Percentiles rank a stretch among this genome's conserved stretches.
Conservation (phyloP, 1,140 invertebrate genomes). For the Melanaphis sacchari region DNA sequence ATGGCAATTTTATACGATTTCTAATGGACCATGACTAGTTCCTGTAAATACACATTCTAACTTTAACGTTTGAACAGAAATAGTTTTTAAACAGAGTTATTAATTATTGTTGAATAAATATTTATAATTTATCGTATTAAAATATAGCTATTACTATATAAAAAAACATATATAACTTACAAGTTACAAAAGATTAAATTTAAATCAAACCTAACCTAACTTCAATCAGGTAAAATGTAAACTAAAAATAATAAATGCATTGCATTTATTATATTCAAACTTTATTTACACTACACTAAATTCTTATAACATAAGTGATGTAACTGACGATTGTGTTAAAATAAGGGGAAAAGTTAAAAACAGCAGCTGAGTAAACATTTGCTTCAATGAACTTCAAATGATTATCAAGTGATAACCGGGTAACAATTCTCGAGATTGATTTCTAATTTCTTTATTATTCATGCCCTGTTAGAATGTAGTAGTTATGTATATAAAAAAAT, state of each 20-base stretch:
- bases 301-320: slow-evolving; percentile 1
- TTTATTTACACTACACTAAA: background rate
- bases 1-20: background rate
- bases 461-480: background rate
- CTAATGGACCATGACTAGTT: background rate
- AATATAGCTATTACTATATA: background rate
- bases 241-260: background rate
- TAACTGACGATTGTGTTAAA: background rate
- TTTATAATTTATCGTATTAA: background rate
- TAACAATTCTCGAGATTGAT: background rate
- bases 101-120: background rate
- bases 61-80: background rate
- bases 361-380: slow-evolving; percentile 28
- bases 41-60: background rate
- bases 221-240: background rate
- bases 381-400: slow-evolving; percentile 1
- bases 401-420: background rate
- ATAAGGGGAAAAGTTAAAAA: slow-evolving; percentile 20
- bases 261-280: background rate
- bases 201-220: background rate
- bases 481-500: background rate
- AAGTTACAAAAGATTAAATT: background rate
- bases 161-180: background rate
- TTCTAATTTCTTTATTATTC: slow-evolving; percentile 33
- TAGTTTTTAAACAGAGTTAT: background rate